Percentiles rank a stretch among this genome's conserved stretches.
These are phyloP conservation scores for Ceratina australensis DNA, from an alignment of 1,140 invertebrate genomes.

Conservation along the genomic window DNA sequence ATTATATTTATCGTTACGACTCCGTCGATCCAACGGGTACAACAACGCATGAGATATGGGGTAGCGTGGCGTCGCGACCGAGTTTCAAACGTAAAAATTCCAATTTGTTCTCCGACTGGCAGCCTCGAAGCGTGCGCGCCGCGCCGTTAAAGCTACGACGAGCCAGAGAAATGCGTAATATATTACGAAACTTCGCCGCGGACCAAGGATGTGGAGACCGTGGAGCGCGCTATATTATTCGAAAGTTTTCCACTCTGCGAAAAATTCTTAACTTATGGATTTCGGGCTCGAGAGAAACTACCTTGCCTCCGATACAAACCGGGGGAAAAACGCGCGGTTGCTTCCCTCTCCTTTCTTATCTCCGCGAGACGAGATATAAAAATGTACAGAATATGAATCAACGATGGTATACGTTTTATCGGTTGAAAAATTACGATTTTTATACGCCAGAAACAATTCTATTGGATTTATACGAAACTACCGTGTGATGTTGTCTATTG, in stretches of 20 bases:
- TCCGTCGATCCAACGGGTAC: too few species aligned
- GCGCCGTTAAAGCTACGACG: constrained; percentile 68
- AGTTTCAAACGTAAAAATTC: constrained; percentile 74
- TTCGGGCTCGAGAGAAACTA: constrained; percentile 66
- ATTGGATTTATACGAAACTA: too few species aligned
- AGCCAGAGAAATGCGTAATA: constrained; percentile 74
- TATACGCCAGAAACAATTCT: too few species aligned
- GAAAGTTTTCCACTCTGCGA: constrained; percentile 76
- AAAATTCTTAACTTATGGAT: constrained; percentile 79
- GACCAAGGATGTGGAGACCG: constrained; percentile 57
- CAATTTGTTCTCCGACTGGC: constrained; percentile 72
- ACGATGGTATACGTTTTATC: too few species aligned
- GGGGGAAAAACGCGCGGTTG: too few species aligned
- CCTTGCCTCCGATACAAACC: constrained; percentile 18
- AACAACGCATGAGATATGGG: constrained; percentile 16
- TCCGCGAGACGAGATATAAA: background rate
- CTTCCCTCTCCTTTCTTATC: background rate
- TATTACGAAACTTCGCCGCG: constrained; percentile 76
- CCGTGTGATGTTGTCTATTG: too few species aligned
- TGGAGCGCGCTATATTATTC: constrained; percentile 74
- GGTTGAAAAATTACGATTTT: too few species aligned
- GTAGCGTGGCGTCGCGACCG: constrained; percentile 36
- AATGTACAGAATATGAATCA: too few species aligned
- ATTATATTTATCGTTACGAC: too few species aligned
- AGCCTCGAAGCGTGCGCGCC: constrained; percentile 3